phyloP scores from a whole-genome alignment of 2,888 invertebrate species.

The Opisthograptis luteolata region DNA sequence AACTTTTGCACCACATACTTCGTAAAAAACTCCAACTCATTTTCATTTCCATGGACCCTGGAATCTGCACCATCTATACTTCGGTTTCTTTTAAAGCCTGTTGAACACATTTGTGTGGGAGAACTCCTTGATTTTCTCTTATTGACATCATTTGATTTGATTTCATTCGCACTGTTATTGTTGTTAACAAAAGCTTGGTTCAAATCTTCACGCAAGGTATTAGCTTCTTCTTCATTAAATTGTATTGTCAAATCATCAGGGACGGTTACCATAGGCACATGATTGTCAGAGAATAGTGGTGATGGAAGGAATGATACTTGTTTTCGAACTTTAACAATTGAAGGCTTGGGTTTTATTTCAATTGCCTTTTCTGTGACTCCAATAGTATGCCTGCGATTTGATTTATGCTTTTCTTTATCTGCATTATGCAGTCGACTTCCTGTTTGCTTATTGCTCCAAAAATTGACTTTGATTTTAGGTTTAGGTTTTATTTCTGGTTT shows the following conservation, averaged over 20 bases:
- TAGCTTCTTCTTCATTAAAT: conserved; percentile 76
- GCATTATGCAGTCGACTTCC: conserved; percentile 55
- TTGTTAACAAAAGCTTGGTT: conserved; percentile 63
- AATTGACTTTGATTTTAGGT: conserved; percentile 76
- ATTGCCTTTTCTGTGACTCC: conserved; percentile 45
- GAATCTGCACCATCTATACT: conserved; percentile 50
- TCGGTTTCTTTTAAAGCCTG: conserved; percentile 57
- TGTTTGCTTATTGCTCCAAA: conserved; percentile 72
- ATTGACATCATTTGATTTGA: conserved; percentile 43
- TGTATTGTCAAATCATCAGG: conserved; percentile 81
- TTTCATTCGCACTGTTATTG: conserved; percentile 34
- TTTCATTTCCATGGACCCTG: conserved; percentile 60
- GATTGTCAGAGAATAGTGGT: conserved; percentile 73
- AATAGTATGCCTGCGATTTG: conserved; percentile 64
- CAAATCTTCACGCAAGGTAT: conserved; percentile 69
- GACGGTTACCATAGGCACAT: conserved; percentile 79
- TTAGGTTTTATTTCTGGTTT: conserved; percentile 63
- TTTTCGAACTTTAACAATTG: conserved; percentile 68
- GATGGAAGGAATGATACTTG: conserved; percentile 75
- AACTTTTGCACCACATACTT: conserved; percentile 79
- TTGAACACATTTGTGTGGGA: conserved; percentile 51
- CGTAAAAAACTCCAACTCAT: conserved; percentile 77
- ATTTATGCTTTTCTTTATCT: conserved; percentile 48
- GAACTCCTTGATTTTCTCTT: conserved; percentile 55
- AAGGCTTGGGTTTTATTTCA: conserved; percentile 53